A percentile compares a stretch with the other conserved stretches of the same genome.
These are phyloP conservation scores for Diadumene lineata DNA, from an alignment of 92 coral and sea anemone species.

Conservation along the genomic window DNA sequence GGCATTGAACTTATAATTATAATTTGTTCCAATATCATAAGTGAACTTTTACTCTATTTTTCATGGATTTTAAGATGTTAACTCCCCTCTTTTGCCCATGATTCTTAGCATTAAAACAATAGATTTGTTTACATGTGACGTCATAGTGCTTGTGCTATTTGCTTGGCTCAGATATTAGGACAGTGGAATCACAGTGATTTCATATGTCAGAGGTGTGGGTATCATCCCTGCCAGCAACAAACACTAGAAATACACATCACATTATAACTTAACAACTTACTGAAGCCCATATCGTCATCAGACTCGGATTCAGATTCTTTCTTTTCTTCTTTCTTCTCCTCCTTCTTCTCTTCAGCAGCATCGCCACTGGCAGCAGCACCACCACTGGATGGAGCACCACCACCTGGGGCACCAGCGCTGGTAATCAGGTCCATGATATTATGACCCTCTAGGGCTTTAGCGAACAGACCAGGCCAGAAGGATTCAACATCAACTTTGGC, in stretches of 20 bases:
- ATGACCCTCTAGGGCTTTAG: slow-evolving; percentile 96
- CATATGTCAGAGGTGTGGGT: slow-evolving; percentile 94
- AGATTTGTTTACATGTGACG: too few relatives aligned
- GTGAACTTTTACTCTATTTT: too few relatives aligned
- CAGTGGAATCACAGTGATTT: slow-evolving; percentile 61
- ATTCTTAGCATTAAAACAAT: too few relatives aligned
- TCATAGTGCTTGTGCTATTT: too few relatives aligned
- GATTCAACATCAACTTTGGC: slow-evolving; percentile 93
- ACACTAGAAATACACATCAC: neutral
- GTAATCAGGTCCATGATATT: slow-evolving; percentile 79
- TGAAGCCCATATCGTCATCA: slow-evolving; percentile 99
- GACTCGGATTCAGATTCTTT: slow-evolving; percentile 90
- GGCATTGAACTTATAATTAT: too few relatives aligned
- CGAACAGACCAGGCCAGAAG: slow-evolving; percentile 99
- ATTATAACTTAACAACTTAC: slow-evolving; percentile 47
- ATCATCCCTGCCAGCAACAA: slow-evolving; percentile 79
- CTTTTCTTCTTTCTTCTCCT: slow-evolving; percentile 76
- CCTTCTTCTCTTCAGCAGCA: slow-evolving; percentile 53
- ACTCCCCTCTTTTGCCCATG: too few relatives aligned
- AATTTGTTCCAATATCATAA: too few relatives aligned
- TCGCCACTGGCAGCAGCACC: slow-evolving; percentile 47
- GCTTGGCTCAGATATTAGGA: slow-evolving; percentile 70
- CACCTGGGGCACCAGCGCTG: slow-evolving; percentile 94
- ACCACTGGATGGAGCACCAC: slow-evolving; percentile 77
- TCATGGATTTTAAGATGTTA: too few relatives aligned